A percentile compares a stretch with the other conserved stretches of the same genome.
Evolutionary conservation across 2,113 vertebrate species (phyloP).

Genomic region (Plecotus auritus): DNA sequence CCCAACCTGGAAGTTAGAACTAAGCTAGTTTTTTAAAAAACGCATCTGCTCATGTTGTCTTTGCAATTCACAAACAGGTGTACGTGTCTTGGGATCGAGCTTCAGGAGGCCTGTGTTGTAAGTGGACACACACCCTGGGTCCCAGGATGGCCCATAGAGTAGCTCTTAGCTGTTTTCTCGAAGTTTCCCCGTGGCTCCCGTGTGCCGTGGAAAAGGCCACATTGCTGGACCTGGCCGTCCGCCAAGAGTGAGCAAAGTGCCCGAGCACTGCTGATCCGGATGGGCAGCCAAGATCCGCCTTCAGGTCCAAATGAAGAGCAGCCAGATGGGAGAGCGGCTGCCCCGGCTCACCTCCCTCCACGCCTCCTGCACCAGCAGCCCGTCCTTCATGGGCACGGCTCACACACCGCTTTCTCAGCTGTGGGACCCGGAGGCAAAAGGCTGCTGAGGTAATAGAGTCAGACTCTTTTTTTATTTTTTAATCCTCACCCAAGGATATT

Average conservation of each 20-base stretch:
- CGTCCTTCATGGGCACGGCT: rapidly evolving
- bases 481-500: too few relatives aligned
- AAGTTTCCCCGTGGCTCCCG: not conserved
- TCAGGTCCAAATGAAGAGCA: not conserved
- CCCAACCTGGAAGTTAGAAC: not conserved
- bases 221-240: not conserved
- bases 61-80: not conserved
- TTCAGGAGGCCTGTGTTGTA: not conserved
- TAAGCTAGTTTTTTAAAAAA: not conserved
- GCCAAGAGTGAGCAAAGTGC: not conserved
- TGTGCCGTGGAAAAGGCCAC: not conserved
- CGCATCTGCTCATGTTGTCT: not conserved
- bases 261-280: not conserved
- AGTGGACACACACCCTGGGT: too few relatives aligned
- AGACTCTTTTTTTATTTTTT: too few relatives aligned
- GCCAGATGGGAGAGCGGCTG: not conserved
- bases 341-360: rapidly evolving
- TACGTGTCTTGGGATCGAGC: rapidly evolving
- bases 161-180: not conserved
- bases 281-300: not conserved
- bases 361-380: rapidly evolving
- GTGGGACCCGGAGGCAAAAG: not conserved
- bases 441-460: too few relatives aligned
- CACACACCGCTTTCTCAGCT: not conserved
- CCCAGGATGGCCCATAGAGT: not conserved